Conservation (phyloP, 2,797 vertebrate species). For the Petrocephalus schoutedeni region DNA sequence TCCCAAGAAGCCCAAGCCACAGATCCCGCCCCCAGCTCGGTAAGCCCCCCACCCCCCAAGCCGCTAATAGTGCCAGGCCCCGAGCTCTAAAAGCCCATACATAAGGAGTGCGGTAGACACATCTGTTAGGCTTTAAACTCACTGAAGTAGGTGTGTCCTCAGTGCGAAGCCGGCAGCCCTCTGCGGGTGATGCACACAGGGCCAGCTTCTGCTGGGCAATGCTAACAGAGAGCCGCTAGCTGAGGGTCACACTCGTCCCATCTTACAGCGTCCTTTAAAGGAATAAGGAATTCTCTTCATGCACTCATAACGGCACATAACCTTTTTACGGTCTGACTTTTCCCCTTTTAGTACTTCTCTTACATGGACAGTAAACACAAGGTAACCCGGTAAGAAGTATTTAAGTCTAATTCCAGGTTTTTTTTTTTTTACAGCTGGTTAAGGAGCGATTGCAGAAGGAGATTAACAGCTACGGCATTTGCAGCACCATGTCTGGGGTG, state of each 20-base stretch:
- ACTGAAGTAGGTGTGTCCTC: not conserved
- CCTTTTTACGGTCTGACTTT: not conserved
- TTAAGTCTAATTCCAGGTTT: not conserved
- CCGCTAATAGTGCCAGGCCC: not conserved
- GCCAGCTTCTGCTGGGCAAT: not conserved
- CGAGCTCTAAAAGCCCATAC: not conserved
- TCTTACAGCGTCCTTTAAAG: not conserved
- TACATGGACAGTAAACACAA: not conserved
- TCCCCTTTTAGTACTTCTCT: not conserved
- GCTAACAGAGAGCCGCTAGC: not conserved
- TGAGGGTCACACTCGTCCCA: not conserved
- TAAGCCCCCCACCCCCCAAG: not conserved
- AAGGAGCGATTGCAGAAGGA: not conserved
- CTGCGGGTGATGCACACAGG: not conserved
- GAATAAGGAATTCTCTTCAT: not conserved
- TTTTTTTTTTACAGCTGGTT: not conserved
- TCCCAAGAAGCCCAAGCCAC: not conserved
- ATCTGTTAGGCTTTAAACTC: not conserved
- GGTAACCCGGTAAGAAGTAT: not conserved
- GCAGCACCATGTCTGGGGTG: not conserved
- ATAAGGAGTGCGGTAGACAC: not conserved
- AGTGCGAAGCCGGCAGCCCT: not conserved
- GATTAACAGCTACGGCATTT: not conserved
- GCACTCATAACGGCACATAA: not conserved
- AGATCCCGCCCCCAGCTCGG: not conserved